Evolutionary conservation across 2,888 invertebrate species (phyloP).

Genomic region (Polyommatus iphigenia): DNA sequence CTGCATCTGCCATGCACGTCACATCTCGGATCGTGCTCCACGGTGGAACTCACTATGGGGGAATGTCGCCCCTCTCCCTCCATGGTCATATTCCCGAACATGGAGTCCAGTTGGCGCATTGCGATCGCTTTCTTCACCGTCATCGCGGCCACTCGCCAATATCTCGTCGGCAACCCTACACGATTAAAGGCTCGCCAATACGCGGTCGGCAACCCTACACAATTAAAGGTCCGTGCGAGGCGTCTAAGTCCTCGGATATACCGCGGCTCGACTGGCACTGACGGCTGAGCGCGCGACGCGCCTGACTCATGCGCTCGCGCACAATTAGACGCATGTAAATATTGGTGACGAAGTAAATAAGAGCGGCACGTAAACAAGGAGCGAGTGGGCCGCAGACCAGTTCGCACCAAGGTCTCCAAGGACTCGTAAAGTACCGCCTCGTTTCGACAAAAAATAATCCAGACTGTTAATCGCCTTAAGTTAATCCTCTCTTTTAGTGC

Average conservation of each 20-base stretch:
- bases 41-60: constrained; percentile 73
- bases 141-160: constrained; percentile 47
- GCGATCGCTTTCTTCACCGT: constrained; percentile 83
- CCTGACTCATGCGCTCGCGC: constrained; percentile 77
- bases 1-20: constrained; percentile 84
- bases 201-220: not conserved
- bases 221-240: constrained; percentile 40
- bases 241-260: constrained; percentile 76
- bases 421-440: constrained; percentile 31
- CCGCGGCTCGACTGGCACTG: constrained; percentile 73
- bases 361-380: constrained; percentile 65
- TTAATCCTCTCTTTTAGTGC: not conserved
- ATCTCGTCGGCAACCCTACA: not conserved
- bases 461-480: not conserved
- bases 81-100: constrained; percentile 84
- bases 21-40: constrained; percentile 82
- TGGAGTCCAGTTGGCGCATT: constrained; percentile 85
- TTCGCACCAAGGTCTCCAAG: constrained; percentile 56
- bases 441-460: constrained; percentile 8
- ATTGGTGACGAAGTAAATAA: constrained; percentile 68
- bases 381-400: constrained; percentile 63
- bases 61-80: constrained; percentile 73
- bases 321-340: constrained; percentile 66
- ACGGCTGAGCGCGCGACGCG: constrained; percentile 71
- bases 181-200: not conserved